Conservation (phyloP, 2,888 invertebrate species). For the Formica aserva region DNA sequence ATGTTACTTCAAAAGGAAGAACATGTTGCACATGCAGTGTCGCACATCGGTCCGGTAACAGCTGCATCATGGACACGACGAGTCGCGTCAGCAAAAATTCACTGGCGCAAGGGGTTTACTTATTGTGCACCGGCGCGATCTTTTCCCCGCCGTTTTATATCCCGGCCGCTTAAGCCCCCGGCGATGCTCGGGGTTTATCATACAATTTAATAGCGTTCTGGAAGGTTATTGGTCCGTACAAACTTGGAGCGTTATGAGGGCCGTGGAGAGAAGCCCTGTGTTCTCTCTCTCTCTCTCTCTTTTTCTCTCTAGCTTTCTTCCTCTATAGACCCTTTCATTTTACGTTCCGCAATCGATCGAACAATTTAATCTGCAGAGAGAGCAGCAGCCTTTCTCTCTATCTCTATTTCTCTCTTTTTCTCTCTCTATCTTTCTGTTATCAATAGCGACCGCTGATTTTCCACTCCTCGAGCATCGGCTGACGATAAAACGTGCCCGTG, state of each 20-base stretch:
- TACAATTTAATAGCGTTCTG: constrained; percentile 66
- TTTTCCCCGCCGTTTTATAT: constrained; percentile 42
- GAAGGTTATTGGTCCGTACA: constrained; percentile 66
- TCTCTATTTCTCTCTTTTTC: constrained; percentile 33
- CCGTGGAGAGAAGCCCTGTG: constrained; percentile 25
- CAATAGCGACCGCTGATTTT: constrained; percentile 50
- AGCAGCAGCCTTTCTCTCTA: constrained; percentile 52
- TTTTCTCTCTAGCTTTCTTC: constrained; percentile 43
- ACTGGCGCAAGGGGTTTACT: constrained; percentile 47
- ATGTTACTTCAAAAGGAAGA: constrained; percentile 39
- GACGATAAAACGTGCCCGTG: neutral
- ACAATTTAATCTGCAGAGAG: constrained; percentile 73
- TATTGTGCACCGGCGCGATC: constrained; percentile 45
- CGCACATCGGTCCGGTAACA: constrained; percentile 47
- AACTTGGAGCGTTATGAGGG: constrained; percentile 56
- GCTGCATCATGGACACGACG: constrained; percentile 40
- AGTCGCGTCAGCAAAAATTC: constrained; percentile 49
- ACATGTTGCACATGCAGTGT: constrained; percentile 25
- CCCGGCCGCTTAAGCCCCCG: constrained; percentile 42
- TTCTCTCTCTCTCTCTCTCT: neutral
- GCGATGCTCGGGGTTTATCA: constrained; percentile 59
- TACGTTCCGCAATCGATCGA: constrained; percentile 69
- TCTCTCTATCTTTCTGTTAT: constrained; percentile 26
- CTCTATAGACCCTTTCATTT: constrained; percentile 62
- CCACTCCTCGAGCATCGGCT: neutral